These are phyloP conservation scores for Nycticebus coucang DNA, from an alignment of 2,113 vertebrate genomes.

Conservation along the genomic window DNA sequence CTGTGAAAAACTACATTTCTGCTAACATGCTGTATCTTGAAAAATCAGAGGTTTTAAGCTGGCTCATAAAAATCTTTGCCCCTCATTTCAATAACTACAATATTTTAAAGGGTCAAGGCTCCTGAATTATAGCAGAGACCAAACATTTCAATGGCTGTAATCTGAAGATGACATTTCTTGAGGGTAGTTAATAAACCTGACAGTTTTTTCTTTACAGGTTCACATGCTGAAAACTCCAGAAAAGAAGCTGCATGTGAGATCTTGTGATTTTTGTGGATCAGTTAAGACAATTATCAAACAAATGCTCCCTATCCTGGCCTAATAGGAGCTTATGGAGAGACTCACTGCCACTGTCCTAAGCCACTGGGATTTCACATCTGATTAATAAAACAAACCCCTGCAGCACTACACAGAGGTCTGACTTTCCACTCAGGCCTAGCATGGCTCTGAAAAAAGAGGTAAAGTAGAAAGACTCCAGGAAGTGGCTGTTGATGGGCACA, in stretches of 20 bases:
- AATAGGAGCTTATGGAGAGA: not conserved
- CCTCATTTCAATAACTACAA: conserved; percentile 55
- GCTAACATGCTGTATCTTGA: not conserved
- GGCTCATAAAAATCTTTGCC: not conserved
- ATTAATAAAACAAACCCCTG: not conserved
- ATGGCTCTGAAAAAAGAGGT: not conserved
- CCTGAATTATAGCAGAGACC: not conserved
- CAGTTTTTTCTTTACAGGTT: not conserved
- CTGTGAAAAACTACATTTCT: conserved; percentile 11
- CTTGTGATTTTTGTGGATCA: conserved; percentile 1
- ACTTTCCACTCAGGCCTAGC: not conserved
- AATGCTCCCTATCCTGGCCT: not conserved
- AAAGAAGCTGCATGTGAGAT: not conserved
- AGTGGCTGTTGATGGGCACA: not conserved
- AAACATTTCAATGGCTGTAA: conserved; percentile 36
- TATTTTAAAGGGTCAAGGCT: conserved; percentile 35
- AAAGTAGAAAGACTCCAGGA: not conserved
- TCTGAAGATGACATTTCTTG: conserved; percentile 40
- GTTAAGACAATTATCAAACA: conserved; percentile 9
- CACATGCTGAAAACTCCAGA: not conserved
- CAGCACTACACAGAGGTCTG: not conserved
- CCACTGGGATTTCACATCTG: not conserved
- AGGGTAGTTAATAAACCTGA: not conserved
- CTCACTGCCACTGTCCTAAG: not conserved
- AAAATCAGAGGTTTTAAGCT: conserved; percentile 37